Evolutionary conservation across 2,888 invertebrate genomes (phyloP), one percentile per base, ranked within the genome.

Genomic region (Tuberolachnus salignus): DNA sequence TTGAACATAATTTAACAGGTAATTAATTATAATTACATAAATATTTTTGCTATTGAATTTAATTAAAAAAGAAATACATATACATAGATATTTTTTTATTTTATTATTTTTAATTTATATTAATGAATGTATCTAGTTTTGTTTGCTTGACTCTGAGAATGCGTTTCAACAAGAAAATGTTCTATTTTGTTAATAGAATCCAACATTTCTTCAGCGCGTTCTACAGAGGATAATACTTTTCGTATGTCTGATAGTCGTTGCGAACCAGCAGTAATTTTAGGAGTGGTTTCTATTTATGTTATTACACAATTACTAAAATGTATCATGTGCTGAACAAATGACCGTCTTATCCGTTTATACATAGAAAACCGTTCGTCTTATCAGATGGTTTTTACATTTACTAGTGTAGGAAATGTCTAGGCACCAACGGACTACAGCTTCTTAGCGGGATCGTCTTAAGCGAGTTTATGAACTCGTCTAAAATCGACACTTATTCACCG

Each of bases 341-440:
- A 59, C 34, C 34, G 26, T 34, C 59, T 59, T 59, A 59, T 34
- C 34, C 26, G 14, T 16, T 59, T 34, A 34, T 34, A 34, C 6
- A 34, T 3, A 34, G 34, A 34, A 34, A 34, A 59, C 59, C 10
- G 14, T 34, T 26, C 34, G 26, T 34, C 34, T 34, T 59, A 59
- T 34, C 34, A 59, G 14, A 34, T 59, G 59, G 13, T 57, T 57
- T 57, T 57, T 57, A 23, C 23, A 57, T 23, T 23, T 23, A 57
- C 23, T 57, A 57, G 59, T 59, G 34, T 34, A 59, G 34, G 59
- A 34, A 59, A 26, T 59, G 59, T 34, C 59, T 59, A 59, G 59
- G 34, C 34, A 34, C 26, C 34, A 16, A 59, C 59, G n/a, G 10
- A 59, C 26, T 16, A 59, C 14, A 59, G 16, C 34, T 26, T 34